phyloP scores from a whole-genome alignment of 1,140 invertebrate species.

The Campoletis sonorensis region DNA sequence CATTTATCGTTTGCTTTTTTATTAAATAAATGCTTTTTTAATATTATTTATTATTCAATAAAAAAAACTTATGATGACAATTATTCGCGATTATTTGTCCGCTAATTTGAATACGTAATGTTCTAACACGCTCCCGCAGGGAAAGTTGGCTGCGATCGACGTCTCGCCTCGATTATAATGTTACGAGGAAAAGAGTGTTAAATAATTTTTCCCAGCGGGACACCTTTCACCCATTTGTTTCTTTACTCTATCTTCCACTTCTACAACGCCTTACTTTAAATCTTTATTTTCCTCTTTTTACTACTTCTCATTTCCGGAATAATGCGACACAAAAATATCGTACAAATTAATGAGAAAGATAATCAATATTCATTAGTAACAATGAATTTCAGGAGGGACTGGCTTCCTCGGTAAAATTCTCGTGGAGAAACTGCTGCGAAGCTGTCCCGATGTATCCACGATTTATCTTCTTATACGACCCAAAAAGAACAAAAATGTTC shows the following conservation, averaged over 20 bases:
- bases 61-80: not conserved
- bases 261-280: too few relatives aligned
- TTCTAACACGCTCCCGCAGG: not conserved
- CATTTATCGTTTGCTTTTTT: too few relatives aligned
- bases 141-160: slow-evolving; percentile 14
- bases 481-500: slow-evolving; percentile 85
- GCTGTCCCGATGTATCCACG: slow-evolving; percentile 82
- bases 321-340: not conserved
- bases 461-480: slow-evolving; percentile 89
- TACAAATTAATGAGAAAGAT: slow-evolving; percentile 7
- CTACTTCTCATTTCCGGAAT: not conserved
- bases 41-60: too few relatives aligned
- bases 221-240: slow-evolving; percentile 31
- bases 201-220: not conserved
- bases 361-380: slow-evolving; percentile 66
- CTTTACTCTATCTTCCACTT: not conserved
- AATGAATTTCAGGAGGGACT: slow-evolving; percentile 82
- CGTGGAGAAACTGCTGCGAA: slow-evolving; percentile 90
- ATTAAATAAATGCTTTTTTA: too few relatives aligned
- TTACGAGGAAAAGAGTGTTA: slow-evolving; percentile 5
- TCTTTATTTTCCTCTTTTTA: not conserved
- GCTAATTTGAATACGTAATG: not conserved
- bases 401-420: slow-evolving; percentile 94
- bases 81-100: not conserved
- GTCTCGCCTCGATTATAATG: slow-evolving; percentile 23